Evolutionary conservation across 2,113 vertebrate genomes (phyloP), one percentile per base, ranked within the genome.

Genomic region (Cynocephalus volans): DNA sequence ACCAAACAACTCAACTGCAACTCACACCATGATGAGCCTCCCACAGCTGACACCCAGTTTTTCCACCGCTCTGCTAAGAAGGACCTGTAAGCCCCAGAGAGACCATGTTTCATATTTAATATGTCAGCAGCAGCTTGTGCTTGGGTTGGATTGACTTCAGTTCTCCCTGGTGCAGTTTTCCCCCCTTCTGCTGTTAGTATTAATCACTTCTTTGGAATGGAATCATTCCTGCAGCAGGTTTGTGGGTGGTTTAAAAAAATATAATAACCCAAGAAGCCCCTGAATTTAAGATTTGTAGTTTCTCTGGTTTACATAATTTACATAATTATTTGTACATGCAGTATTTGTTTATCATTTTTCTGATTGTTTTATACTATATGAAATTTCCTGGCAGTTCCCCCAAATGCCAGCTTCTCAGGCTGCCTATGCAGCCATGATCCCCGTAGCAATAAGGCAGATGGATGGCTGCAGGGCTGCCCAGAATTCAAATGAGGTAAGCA

Each of bases 341-440:
- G 90, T 24, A 62, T 97, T 98, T 98, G 62, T 81, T 36, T 93
- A 77, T 97, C 95, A 96, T 92, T 98, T 96, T 97, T 96, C 88
- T 97, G 94, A 90, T 97, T 65, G 65, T 83, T 98, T 95, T 93
- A 21, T 70, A 73, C 45, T 75, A n/a, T 70, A n/a, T 92, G 96
- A 97, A 96, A 98, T 92, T 93, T 75, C 84, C 77, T 90, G 83
- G 94, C 94, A 75, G 89, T 94, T 98, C 98, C 98, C 98, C 83
- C 19, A 21, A 58, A 64, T 93, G 19, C 88, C 48, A 4, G 76
- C 88, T 96, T 96, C 90, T 87, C 82, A 76, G 69, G 64, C 72
- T 91, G 84, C 54, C 52, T 94, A 10, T 96, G 84, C 18, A 3
- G 80, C 58, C 72, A 64, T 88, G 91, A 96, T 94, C 83, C 89